These are phyloP conservation scores for Tenthredo distinguenda DNA, from an alignment of 2,888 invertebrate genomes.

Conservation along the genomic window DNA sequence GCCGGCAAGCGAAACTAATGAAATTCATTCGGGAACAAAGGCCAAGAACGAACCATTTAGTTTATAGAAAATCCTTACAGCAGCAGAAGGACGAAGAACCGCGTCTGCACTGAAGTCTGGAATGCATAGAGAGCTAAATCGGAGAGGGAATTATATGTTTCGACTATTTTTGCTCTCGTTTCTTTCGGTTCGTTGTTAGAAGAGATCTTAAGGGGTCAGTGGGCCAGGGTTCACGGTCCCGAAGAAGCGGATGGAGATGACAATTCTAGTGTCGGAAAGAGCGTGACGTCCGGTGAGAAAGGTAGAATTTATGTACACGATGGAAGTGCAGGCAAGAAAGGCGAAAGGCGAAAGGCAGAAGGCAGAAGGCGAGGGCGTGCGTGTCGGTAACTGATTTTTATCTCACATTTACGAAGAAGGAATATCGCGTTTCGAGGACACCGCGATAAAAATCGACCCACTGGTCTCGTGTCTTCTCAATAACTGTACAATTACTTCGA, in stretches of 20 bases:
- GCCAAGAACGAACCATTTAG: slow-evolving; percentile 5
- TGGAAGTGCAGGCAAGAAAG: slow-evolving; percentile 1
- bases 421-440: slow-evolving; percentile 48
- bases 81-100: neutral
- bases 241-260: neutral
- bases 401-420: slow-evolving; percentile 28
- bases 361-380: slow-evolving; percentile 17
- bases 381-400: slow-evolving; percentile 27
- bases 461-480: slow-evolving; percentile 20
- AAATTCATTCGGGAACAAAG: neutral
- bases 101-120: neutral
- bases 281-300: slow-evolving; percentile 14
- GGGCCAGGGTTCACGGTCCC: slow-evolving; percentile 18
- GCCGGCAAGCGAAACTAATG: neutral
- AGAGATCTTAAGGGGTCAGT: slow-evolving; percentile 3
- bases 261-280: neutral
- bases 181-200: neutral
- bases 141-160: neutral
- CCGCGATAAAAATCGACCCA: slow-evolving; percentile 23
- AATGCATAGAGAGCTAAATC: neutral
- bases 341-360: neutral
- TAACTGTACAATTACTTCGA: slow-evolving; percentile 34
- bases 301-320: neutral
- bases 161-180: neutral
- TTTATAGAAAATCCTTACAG: neutral